Base-by-base conservation (phyloP, 2,888 invertebrate species). In the Alcis repandata region DNA sequence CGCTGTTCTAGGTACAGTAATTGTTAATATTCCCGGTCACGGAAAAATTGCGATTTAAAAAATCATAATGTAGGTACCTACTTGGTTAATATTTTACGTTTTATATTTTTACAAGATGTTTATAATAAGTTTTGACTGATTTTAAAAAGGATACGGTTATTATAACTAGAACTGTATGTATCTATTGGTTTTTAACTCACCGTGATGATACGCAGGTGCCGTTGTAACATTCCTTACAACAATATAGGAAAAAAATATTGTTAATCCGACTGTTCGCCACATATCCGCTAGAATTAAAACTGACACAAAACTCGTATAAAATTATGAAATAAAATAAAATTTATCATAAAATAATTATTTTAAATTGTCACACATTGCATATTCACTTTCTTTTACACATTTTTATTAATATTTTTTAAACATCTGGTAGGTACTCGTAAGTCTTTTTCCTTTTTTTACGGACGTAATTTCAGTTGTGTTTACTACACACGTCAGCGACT, bases 131-230 rank as follows among this genome's bases (percentile, higher is more conserved):
- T n/a, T n/a, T n/a, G n/a, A n/a, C n/a, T n/a, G n/a, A n/a, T n/a
- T n/a, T n/a, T n/a, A n/a, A n/a, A n/a, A n/a, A n/a, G n/a, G n/a
- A n/a, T n/a, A n/a, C n/a, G n/a, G n/a, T n/a, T 43, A 9, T 11
- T 43, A 10, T 43, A 40, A 11, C n/a, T n/a, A 10, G 10, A 11
- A 1, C 2, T 38, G n/a, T n/a, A 1, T 38, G n/a, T n/a, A n/a
- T 27, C 27, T 4, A 27, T 7, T n/a, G n/a, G 15, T 40, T 40
- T 15, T 40, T 54, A 69, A 86, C 90, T 88, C 73, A 90, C 90
- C 61, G 13, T 78, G 69, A 46, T 82, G 77, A 67, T 80, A 76
- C n/a, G 76, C 63, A 7, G 86, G 85, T 13, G 85, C 84, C 3
- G 83, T 78, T 1, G 73, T 71, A n/a, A 84, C 83, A 57, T 77